Evolutionary conservation across 2,113 vertebrate species (phyloP).

Genomic region (Nannospalax galili): DNA sequence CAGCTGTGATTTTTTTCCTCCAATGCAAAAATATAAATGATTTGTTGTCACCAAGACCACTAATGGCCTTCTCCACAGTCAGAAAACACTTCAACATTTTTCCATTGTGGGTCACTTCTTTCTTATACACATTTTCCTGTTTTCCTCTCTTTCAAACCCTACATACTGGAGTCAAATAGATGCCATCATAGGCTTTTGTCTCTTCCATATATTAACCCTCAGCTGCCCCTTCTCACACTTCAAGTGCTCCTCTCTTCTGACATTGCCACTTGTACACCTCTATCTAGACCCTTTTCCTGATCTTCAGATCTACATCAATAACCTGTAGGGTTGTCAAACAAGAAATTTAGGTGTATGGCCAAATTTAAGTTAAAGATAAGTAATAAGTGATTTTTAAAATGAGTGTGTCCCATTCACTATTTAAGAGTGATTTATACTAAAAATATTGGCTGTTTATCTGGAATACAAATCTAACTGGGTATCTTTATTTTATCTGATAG

Average conservation of each 20-base stretch:
- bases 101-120: neutral
- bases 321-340: neutral
- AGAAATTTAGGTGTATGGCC: neutral
- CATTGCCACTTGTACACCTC: neutral
- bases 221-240: neutral
- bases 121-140: neutral
- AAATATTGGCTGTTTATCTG: neutral
- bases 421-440: slow-evolving; percentile 17
- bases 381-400: neutral
- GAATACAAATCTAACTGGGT: neutral
- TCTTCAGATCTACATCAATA: neutral
- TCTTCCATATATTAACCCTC: neutral
- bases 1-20: neutral
- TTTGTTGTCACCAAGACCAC: neutral
- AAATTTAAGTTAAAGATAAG: slow-evolving; percentile 27
- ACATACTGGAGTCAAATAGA: neutral
- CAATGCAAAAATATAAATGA: neutral
- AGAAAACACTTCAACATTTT: neutral
- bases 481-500: neutral
- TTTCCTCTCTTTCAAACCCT: neutral
- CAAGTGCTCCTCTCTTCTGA: neutral
- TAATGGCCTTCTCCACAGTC: neutral
- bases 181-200: neutral
- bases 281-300: neutral
- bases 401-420: neutral